Evolutionary conservation across 2,797 vertebrate genomes (phyloP).

Genomic region (Emydoidea blandingii): DNA sequence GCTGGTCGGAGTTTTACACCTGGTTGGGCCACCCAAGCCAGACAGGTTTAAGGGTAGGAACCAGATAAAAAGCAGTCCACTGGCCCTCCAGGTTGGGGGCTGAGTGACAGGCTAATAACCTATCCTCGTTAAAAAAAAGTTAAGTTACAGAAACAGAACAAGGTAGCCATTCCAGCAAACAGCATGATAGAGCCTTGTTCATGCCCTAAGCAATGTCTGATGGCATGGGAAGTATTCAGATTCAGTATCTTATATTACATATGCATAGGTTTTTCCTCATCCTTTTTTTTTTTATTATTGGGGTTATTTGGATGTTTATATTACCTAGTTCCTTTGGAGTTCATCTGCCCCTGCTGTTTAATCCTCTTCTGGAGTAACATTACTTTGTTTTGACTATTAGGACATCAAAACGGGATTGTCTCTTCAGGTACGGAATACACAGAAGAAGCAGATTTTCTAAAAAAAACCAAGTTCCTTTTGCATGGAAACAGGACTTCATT

Average conservation of each 20-base stretch:
- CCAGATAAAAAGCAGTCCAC: fast-evolving
- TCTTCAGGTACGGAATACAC: background rate
- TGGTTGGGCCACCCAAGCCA: background rate
- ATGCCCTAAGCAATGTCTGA: background rate
- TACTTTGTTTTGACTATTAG: background rate
- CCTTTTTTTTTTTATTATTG: background rate
- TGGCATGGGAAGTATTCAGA: background rate
- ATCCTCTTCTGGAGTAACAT: background rate
- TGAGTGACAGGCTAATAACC: background rate
- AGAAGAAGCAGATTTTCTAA: background rate
- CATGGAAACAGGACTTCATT: background rate
- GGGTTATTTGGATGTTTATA: background rate
- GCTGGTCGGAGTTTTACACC: background rate
- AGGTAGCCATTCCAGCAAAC: fast-evolving
- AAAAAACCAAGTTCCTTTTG: background rate
- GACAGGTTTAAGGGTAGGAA: background rate
- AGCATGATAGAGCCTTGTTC: background rate
- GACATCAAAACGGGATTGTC: background rate
- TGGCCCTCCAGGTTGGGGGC: background rate
- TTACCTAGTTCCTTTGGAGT: background rate
- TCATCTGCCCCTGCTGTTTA: background rate
- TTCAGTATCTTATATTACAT: fast-evolving
- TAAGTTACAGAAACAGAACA: background rate
- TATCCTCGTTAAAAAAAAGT: background rate
- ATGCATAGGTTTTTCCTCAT: background rate